Evolutionary conservation across 2,113 vertebrate species (phyloP).

Genomic region (Oostethus manadensis): DNA sequence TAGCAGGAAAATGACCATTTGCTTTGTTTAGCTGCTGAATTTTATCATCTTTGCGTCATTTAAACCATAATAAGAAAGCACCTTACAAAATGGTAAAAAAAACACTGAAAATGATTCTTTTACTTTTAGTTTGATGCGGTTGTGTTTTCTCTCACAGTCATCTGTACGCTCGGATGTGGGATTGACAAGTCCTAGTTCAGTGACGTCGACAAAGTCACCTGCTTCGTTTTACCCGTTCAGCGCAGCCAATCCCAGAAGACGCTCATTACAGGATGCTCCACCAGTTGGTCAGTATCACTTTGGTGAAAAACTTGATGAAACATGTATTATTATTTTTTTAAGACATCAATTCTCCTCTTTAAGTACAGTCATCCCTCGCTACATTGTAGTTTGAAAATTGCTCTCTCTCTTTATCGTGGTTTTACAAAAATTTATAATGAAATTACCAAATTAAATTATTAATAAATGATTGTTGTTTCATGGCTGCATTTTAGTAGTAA

Average conservation of each 20-base stretch:
- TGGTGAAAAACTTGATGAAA: not conserved
- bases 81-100: too few species aligned
- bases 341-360: not conserved
- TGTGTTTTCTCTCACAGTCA: slow-evolving; percentile 72
- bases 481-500: too few species aligned
- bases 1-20: not conserved
- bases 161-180: slow-evolving; percentile 79
- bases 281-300: slow-evolving; percentile 76
- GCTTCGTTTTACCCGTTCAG: slow-evolving; percentile 85
- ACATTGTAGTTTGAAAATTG: too few species aligned
- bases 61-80: too few species aligned
- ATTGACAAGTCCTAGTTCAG: slow-evolving; percentile 80
- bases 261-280: slow-evolving; percentile 82
- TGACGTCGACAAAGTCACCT: slow-evolving; percentile 82
- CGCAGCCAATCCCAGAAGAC: slow-evolving; percentile 83
- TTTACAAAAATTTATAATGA: too few species aligned
- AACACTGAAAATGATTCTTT: not conserved
- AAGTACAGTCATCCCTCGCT: too few species aligned
- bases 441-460: too few species aligned
- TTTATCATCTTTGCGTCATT: too few species aligned
- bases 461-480: too few species aligned
- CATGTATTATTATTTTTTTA: too few species aligned
- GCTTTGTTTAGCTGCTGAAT: too few species aligned
- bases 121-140: slow-evolving; percentile 6
- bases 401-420: too few species aligned